Percentiles rank a stretch among this genome's conserved stretches.
Conservation (phyloP, 2,797 vertebrate genomes). For the Allobates femoralis region DNA sequence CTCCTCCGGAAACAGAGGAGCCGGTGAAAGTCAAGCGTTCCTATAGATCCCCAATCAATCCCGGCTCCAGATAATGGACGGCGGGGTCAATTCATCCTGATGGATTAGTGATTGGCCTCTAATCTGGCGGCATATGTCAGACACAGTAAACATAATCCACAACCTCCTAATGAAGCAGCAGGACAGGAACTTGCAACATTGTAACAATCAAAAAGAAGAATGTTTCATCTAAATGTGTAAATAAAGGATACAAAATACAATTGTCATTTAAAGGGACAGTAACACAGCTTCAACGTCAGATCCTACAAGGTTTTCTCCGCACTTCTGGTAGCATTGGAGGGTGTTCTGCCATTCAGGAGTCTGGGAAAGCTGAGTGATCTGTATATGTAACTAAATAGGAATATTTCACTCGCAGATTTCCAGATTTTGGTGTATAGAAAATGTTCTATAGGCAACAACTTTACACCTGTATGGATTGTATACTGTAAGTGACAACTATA, state of each 20-base stretch:
- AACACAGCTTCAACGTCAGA: neutral
- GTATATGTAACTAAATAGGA: too few species aligned
- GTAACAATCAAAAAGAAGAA: neutral
- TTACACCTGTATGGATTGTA: too few species aligned
- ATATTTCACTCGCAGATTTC: too few species aligned
- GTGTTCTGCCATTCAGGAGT: neutral
- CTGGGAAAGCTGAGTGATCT: neutral
- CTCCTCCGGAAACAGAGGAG: neutral
- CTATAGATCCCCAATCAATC: neutral
- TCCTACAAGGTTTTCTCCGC: too few species aligned
- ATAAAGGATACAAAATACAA: neutral
- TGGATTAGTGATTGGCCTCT: constrained; percentile 14
- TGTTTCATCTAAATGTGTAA: neutral
- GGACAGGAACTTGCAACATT: neutral
- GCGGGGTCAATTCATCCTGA: neutral
- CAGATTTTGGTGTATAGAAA: too few species aligned
- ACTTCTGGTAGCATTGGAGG: neutral
- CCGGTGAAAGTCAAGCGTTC: neutral
- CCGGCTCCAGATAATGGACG: neutral
- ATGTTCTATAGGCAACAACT: too few species aligned
- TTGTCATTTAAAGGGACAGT: neutral
- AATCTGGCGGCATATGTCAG: constrained; percentile 4
- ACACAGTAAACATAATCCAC: constrained; percentile 1
- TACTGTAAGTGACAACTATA: too few species aligned
- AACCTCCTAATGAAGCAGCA: neutral